Conservation (phyloP, 2,797 vertebrate species). For the Pempheris klunzingeri region DNA sequence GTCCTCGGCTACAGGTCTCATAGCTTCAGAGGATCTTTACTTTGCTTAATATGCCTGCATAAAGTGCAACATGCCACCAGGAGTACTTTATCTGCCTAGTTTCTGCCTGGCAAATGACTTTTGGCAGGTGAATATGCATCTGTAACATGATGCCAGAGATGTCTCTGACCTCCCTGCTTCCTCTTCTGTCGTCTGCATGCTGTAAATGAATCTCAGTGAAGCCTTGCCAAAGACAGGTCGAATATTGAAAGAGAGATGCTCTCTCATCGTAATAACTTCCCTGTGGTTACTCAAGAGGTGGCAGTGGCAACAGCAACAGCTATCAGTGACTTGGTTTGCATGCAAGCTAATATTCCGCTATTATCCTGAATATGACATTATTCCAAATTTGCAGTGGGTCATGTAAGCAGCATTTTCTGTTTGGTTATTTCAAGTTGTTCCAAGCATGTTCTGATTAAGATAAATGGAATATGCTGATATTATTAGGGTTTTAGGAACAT, state of each 20-base stretch:
- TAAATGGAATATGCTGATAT: too few relatives aligned
- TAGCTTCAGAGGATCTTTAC: neutral
- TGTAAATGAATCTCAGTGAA: neutral
- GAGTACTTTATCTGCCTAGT: neutral
- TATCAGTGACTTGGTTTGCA: neutral
- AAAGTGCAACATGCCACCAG: neutral
- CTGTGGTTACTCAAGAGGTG: neutral
- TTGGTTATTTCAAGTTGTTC: too few relatives aligned
- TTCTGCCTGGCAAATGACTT: neutral
- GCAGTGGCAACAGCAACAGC: conserved; percentile 12
- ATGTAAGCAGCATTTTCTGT: too few relatives aligned
- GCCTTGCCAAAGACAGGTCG: too few relatives aligned
- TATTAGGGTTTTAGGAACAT: too few relatives aligned
- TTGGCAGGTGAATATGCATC: neutral
- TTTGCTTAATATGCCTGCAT: neutral
- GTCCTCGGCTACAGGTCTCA: neutral
- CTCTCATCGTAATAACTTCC: neutral
- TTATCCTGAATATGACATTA: too few relatives aligned
- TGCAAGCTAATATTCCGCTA: too few relatives aligned
- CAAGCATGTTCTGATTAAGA: too few relatives aligned
- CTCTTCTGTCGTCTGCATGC: neutral
- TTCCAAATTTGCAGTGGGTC: too few relatives aligned
- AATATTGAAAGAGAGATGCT: neutral
- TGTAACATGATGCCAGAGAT: neutral
- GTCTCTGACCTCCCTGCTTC: neutral